Percentiles rank a stretch among this genome's conserved stretches.
Evolutionary conservation across 2,888 invertebrate genomes (phyloP).

Genomic region (Aromia moschata): DNA sequence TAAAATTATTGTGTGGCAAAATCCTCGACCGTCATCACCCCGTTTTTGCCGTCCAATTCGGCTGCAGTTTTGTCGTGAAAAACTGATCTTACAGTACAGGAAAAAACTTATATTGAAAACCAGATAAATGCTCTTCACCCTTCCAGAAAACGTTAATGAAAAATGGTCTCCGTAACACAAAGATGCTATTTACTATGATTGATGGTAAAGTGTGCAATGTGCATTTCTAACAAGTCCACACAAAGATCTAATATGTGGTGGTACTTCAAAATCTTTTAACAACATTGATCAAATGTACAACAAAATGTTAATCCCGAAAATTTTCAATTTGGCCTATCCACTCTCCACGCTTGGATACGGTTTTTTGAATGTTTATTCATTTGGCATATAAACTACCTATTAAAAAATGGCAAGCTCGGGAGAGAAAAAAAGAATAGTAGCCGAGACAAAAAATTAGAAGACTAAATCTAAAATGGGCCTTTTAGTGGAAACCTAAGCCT

Average conservation of each 20-base stretch:
- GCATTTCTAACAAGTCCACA: slow-evolving; percentile 38
- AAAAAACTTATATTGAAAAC: slow-evolving; percentile 38
- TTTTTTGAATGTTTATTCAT: slow-evolving; percentile 3
- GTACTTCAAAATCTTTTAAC: slow-evolving; percentile 38
- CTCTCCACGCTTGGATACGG: slow-evolving; percentile 7
- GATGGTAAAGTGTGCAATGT: slow-evolving; percentile 38
- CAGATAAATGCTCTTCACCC: slow-evolving; percentile 2
- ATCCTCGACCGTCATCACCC: slow-evolving; percentile 47
- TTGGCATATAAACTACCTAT: not conserved
- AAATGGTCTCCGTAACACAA: slow-evolving; percentile 7
- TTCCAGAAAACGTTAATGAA: not conserved
- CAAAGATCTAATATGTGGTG: slow-evolving; percentile 42
- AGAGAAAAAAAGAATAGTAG: not conserved
- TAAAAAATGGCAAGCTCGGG: slow-evolving; percentile 7
- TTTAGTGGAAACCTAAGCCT: slow-evolving; percentile 39
- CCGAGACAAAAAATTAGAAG: slow-evolving; percentile 6
- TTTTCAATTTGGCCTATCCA: not conserved
- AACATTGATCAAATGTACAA: slow-evolving; percentile 10
- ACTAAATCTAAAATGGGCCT: slow-evolving; percentile 13
- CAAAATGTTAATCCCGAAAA: not conserved
- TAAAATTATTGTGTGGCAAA: slow-evolving; percentile 46
- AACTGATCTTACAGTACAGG: slow-evolving; percentile 43
- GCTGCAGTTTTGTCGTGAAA: slow-evolving; percentile 44
- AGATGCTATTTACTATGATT: slow-evolving; percentile 41
- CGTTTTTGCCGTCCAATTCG: slow-evolving; percentile 49